A percentile compares a stretch with the other conserved stretches of the same genome.
phyloP scores from a whole-genome alignment of 2,113 vertebrate species.

The Sapajus apella region DNA sequence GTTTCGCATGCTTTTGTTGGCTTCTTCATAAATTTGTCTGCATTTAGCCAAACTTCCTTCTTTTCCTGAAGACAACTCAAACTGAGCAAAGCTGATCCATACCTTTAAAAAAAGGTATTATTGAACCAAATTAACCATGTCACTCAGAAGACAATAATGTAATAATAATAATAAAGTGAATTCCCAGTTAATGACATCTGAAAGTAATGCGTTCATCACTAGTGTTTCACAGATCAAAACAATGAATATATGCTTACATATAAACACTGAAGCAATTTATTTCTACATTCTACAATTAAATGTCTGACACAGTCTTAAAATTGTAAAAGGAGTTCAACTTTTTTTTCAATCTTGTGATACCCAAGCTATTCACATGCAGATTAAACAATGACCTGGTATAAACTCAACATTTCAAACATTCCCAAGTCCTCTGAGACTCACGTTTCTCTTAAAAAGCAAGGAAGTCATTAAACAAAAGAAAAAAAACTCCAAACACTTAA shows the following conservation, averaged over 20 bases:
- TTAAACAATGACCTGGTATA: neutral
- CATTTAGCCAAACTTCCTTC: conserved; percentile 87
- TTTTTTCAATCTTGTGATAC: neutral
- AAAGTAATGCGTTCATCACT: neutral
- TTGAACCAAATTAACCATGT: conserved; percentile 48
- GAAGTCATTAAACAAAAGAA: neutral
- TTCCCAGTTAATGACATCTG: neutral
- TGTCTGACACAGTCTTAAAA: conserved; percentile 3
- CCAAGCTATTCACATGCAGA: neutral
- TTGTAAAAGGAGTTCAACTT: neutral
- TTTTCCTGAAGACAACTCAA: conserved; percentile 91
- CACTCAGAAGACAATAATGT: neutral
- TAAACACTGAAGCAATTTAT: neutral
- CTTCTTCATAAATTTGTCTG: conserved; percentile 95
- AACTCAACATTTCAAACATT: conserved; percentile 21
- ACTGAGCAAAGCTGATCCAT: conserved; percentile 98
- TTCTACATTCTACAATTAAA: neutral
- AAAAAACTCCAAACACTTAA: neutral
- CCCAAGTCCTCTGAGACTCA: neutral
- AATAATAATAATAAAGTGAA: neutral
- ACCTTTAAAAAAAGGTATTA: conserved; percentile 85
- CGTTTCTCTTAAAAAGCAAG: conserved; percentile 13
- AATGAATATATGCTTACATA: neutral
- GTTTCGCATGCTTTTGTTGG: conserved; percentile 93
- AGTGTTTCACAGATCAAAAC: neutral